These are phyloP conservation scores for Daktulosphaira vitifoliae DNA, from an alignment of 1,140 invertebrate genomes.

Conservation along the genomic window DNA sequence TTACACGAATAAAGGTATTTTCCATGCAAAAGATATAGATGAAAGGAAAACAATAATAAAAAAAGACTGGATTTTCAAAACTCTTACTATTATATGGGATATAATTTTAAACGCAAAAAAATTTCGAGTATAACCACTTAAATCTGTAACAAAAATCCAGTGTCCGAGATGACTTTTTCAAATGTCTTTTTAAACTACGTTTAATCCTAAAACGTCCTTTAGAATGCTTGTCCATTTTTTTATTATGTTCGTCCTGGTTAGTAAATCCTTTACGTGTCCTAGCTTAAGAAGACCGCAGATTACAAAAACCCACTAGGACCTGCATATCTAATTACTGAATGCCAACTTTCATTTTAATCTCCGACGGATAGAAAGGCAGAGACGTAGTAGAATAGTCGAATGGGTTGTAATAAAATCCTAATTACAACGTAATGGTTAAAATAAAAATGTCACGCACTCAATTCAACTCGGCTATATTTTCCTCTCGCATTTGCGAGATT, in stretches of 20 bases:
- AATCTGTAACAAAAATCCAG: constrained; percentile 19
- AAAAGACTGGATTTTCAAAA: background rate
- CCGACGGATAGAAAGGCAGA: constrained; percentile 1
- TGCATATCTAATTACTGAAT: constrained; percentile 31
- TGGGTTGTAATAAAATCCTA: constrained; percentile 29
- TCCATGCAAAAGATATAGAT: no score
- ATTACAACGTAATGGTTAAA: constrained; percentile 23
- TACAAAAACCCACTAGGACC: constrained; percentile 32
- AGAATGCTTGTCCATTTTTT: background rate
- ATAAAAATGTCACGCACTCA: constrained; percentile 10
- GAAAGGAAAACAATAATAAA: background rate
- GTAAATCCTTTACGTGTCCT: constrained; percentile 32
- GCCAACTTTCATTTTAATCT: constrained; percentile 32
- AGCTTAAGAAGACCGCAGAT: constrained; percentile 33
- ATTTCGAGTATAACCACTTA: constrained; percentile 24
- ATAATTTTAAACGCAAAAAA: constrained; percentile 16
- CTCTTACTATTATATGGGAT: background rate
- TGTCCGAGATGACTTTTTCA: constrained; percentile 24
- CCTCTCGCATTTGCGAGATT: no score
- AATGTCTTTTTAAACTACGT: constrained; percentile 31
- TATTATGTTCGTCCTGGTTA: constrained; percentile 8
- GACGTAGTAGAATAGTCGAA: background rate
- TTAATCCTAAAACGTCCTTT: constrained; percentile 33
- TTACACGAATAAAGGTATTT: no score
- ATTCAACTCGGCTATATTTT: no score